Evolutionary conservation across 2,888 invertebrate species (phyloP).

Genomic region (Drosophila incognita): DNA sequence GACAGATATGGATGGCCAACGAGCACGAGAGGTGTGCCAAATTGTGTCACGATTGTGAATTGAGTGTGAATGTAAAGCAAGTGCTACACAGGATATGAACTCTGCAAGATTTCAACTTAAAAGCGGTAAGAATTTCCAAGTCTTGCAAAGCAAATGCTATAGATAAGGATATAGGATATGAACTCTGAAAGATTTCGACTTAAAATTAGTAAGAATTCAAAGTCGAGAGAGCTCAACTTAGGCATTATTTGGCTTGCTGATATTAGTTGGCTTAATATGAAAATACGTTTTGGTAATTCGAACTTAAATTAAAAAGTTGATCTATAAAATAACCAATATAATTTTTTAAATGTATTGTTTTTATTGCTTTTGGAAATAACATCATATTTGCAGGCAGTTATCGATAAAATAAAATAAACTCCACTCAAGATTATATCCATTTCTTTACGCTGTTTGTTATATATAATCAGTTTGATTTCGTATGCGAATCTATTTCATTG

Average conservation of each 20-base stretch:
- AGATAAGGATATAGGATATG: not conserved
- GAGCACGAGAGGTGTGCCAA: slow-evolving; percentile 28
- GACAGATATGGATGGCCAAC: slow-evolving; percentile 46
- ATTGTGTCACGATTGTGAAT: not conserved
- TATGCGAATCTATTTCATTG: not conserved
- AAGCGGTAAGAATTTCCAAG: not conserved
- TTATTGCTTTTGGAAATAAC: not conserved
- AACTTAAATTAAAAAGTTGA: not conserved
- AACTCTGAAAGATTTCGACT: not conserved
- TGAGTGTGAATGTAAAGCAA: not conserved
- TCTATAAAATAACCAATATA: not conserved
- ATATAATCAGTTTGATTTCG: not conserved
- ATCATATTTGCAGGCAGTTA: not conserved
- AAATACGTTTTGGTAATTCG: not conserved
- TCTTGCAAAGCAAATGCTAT: not conserved
- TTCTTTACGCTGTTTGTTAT: not conserved
- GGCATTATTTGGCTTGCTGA: not conserved
- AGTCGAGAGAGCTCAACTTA: not conserved
- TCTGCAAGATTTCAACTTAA: no score
- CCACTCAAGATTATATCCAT: not conserved
- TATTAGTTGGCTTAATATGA: not conserved
- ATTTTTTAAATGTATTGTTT: not conserved
- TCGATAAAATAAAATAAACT: not conserved
- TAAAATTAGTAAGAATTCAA: not conserved
- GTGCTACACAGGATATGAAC: not conserved